These are phyloP conservation scores for Syngnathus acus DNA, from an alignment of 2,797 vertebrate species.

Conservation along the genomic window DNA sequence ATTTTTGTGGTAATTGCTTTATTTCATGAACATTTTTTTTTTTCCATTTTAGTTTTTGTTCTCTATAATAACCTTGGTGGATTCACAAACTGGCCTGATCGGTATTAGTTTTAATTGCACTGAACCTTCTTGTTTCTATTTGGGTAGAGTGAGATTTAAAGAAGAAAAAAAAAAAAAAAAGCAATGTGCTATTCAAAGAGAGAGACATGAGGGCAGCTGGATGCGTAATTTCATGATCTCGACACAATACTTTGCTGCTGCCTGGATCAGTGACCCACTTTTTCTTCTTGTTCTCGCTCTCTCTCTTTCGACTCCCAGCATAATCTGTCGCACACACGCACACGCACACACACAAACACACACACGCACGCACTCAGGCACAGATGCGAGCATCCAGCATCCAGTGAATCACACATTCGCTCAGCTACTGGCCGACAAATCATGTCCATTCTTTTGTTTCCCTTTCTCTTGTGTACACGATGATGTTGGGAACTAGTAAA, in stretches of 20 bases:
- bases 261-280: conserved; percentile 76
- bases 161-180: no score
- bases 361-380: not conserved
- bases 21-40: no score
- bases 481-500: not conserved
- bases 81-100: no score
- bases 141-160: no score
- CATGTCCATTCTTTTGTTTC: not conserved
- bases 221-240: conserved; percentile 56
- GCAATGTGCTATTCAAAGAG: not conserved
- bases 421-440: conserved; percentile 6
- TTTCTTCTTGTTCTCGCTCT: conserved; percentile 37
- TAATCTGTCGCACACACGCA: conserved; percentile 47
- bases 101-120: no score
- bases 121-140: no score
- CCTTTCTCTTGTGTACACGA: not conserved
- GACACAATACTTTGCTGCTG: conserved; percentile 64
- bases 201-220: not conserved
- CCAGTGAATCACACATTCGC: not conserved
- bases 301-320: conserved; percentile 64
- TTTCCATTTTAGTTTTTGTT: no score
- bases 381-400: conserved; percentile 30
- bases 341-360: conserved; percentile 24
- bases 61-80: no score
- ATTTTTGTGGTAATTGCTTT: no score